Evolutionary conservation across 23 tunicate species (phyloP).

Genomic region (Oikopleura albicans): DNA sequence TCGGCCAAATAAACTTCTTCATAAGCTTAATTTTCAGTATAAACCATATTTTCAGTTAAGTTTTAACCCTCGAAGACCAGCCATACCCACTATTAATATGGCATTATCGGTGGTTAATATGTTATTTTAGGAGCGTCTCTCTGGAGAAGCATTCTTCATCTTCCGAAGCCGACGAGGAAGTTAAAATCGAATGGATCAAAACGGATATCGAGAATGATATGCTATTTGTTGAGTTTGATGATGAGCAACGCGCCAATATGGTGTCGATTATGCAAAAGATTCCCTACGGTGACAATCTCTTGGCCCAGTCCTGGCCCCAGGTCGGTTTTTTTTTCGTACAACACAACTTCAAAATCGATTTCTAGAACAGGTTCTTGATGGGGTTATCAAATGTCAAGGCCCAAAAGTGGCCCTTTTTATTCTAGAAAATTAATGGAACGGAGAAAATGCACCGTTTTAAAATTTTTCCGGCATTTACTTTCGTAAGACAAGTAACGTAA

Average conservation of each 20-base stretch:
- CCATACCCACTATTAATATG: too few species aligned
- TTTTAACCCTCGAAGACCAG: too few species aligned
- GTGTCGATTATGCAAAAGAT: slow-evolving; percentile 6
- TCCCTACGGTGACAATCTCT: neutral
- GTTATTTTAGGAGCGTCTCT: neutral
- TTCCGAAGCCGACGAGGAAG: neutral
- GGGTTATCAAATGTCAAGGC: neutral
- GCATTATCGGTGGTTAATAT: too few species aligned
- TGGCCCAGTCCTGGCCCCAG: neutral
- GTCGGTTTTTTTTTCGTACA: too few species aligned
- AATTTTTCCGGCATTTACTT: neutral
- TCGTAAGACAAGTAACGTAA: too few species aligned
- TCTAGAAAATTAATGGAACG: too few species aligned
- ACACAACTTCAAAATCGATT: too few species aligned
- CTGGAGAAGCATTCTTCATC: neutral
- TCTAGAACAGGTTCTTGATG: too few species aligned
- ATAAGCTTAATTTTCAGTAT: too few species aligned
- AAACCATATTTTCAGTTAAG: too few species aligned
- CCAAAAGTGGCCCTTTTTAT: too few species aligned
- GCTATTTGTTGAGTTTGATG: neutral
- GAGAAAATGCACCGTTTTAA: neutral
- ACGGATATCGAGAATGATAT: neutral
- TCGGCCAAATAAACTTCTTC: too few species aligned
- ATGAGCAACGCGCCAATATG: slow-evolving; percentile 1
- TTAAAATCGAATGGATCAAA: neutral